These are phyloP conservation scores for Hozukius guyotensis DNA, from an alignment of 2,797 vertebrate genomes.

Conservation along the genomic window DNA sequence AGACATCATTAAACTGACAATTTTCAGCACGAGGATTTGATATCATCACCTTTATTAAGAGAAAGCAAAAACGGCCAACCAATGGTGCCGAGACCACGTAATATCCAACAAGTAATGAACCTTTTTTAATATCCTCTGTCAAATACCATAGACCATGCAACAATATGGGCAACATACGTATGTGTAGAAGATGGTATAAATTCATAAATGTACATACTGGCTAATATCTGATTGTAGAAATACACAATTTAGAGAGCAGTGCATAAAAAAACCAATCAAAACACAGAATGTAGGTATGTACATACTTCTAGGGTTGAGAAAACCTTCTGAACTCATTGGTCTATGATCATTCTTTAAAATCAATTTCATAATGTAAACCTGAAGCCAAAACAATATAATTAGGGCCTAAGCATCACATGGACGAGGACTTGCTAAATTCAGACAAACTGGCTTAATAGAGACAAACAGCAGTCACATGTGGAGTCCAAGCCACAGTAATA, in stretches of 20 bases:
- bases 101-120: neutral
- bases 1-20: neutral
- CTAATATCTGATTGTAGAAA: too few relatives aligned
- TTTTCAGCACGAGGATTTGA: neutral
- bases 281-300: accelerated
- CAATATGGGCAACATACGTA: too few relatives aligned
- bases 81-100: neutral
- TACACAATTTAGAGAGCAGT: too few relatives aligned
- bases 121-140: slow-evolving; percentile 20
- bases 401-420: neutral
- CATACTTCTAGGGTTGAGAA: neutral
- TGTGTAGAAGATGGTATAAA: too few relatives aligned
- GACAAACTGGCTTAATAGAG: neutral
- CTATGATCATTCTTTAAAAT: neutral
- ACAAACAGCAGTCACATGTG: neutral
- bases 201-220: too few relatives aligned
- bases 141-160: neutral
- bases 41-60: slow-evolving; percentile 5
- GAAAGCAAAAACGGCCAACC: neutral
- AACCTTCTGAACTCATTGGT: neutral
- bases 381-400: neutral
- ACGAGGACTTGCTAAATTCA: neutral
- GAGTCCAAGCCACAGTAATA: too few relatives aligned
- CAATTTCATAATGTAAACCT: neutral
- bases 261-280: too few relatives aligned